Conservation (phyloP, 2,113 vertebrate species). For the Vireo altiloquus region DNA sequence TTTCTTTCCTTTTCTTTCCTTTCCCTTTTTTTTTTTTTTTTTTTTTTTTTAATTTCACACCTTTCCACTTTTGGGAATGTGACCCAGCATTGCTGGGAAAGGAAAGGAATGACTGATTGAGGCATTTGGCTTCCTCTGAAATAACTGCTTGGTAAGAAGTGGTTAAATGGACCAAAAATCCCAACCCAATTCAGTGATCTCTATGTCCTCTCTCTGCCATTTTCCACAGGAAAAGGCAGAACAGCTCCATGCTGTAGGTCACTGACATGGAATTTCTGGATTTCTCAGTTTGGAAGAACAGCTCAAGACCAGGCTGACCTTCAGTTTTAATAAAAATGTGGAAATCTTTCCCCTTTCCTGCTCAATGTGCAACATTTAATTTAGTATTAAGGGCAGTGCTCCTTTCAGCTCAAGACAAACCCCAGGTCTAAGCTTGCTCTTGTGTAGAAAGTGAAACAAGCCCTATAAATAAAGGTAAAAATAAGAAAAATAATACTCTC, state of each 20-base stretch:
- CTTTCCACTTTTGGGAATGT: neutral
- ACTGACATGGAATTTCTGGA: neutral
- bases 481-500: neutral
- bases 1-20: too few species aligned
- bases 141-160: neutral
- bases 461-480: neutral
- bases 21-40: neutral
- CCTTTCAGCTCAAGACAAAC: neutral
- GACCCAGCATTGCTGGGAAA: neutral
- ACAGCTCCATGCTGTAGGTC: neutral
- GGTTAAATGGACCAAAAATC: neutral
- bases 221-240: neutral
- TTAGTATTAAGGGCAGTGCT: neutral
- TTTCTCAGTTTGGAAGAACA: neutral
- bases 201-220: neutral
- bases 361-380: neutral
- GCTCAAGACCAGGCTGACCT: neutral
- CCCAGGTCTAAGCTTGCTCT: neutral
- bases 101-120: neutral
- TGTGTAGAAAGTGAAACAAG: neutral
- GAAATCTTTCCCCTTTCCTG: neutral
- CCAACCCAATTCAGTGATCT: neutral
- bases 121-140: neutral
- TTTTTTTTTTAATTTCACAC: neutral
- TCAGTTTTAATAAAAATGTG: neutral